Percentiles rank a stretch among this genome's conserved stretches.
phyloP scores from a whole-genome alignment of 1,140 invertebrate genomes.

The Reticulitermes speratus region DNA sequence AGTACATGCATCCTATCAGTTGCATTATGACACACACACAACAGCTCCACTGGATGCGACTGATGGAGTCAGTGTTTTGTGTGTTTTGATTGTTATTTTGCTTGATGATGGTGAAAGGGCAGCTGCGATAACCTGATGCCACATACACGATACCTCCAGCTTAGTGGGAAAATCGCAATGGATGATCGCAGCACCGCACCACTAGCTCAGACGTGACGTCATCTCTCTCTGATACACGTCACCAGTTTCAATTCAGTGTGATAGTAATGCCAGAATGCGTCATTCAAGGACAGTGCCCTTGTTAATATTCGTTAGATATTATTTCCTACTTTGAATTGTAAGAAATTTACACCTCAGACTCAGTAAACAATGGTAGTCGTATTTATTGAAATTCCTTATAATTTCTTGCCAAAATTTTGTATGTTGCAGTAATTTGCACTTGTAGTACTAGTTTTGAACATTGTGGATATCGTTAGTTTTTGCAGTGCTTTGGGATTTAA shows the following conservation, averaged over 20 bases:
- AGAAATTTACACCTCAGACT: too few relatives aligned
- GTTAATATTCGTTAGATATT: too few relatives aligned
- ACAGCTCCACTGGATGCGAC: background rate
- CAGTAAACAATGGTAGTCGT: too few relatives aligned
- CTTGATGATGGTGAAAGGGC: constrained; percentile 27
- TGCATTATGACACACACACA: background rate
- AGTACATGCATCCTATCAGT: background rate
- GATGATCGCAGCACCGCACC: constrained; percentile 21
- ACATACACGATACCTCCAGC: constrained; percentile 22
- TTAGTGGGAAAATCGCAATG: background rate
- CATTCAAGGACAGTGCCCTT: too few relatives aligned
- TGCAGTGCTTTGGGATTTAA: too few relatives aligned
- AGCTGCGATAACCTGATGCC: constrained; percentile 22
- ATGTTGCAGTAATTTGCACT: too few relatives aligned
- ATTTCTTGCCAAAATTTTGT: too few relatives aligned
- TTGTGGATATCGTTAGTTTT: too few relatives aligned
- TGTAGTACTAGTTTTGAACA: too few relatives aligned
- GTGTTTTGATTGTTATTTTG: background rate
- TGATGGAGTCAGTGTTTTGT: background rate
- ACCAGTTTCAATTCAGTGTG: background rate
- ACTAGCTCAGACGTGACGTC: background rate
- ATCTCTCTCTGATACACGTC: background rate
- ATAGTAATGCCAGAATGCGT: too few relatives aligned
- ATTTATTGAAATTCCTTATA: too few relatives aligned
- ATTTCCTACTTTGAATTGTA: too few relatives aligned